These are phyloP conservation scores for Dipus sagitta DNA, from an alignment of 2,797 vertebrate species.

Conservation along the genomic window DNA sequence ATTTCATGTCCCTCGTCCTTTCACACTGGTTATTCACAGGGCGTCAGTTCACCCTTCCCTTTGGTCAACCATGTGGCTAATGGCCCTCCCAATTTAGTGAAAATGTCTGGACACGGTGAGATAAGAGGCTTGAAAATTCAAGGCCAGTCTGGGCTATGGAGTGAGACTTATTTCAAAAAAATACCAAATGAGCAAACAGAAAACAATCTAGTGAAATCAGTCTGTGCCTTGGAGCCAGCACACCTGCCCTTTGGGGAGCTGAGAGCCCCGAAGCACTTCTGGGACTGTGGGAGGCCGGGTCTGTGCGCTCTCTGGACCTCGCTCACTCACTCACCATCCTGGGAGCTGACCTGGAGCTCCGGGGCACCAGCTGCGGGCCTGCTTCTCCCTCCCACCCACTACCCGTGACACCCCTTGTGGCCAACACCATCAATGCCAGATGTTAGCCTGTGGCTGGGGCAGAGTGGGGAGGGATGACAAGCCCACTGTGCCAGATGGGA, in stretches of 20 bases:
- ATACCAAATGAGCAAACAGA: neutral
- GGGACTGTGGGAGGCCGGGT: neutral
- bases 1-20: neutral
- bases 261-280: neutral
- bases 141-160: neutral
- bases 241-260: neutral
- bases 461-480: neutral
- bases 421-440: neutral
- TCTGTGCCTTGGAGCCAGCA: neutral
- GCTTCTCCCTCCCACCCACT: neutral
- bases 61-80: neutral
- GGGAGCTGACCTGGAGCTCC: neutral
- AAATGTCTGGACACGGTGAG: neutral
- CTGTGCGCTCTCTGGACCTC: neutral
- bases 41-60: neutral
- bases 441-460: neutral
- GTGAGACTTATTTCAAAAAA: neutral
- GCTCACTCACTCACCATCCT: neutral
- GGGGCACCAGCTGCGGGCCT: neutral
- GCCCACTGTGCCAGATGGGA: neutral
- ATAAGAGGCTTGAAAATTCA: neutral
- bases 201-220: neutral
- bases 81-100: conserved; percentile 23
- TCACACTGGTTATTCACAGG: neutral
- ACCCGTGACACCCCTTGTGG: conserved; percentile 54